phyloP scores from a whole-genome alignment of 2,797 vertebrate species.

The Phrynocephalus vlangalii region DNA sequence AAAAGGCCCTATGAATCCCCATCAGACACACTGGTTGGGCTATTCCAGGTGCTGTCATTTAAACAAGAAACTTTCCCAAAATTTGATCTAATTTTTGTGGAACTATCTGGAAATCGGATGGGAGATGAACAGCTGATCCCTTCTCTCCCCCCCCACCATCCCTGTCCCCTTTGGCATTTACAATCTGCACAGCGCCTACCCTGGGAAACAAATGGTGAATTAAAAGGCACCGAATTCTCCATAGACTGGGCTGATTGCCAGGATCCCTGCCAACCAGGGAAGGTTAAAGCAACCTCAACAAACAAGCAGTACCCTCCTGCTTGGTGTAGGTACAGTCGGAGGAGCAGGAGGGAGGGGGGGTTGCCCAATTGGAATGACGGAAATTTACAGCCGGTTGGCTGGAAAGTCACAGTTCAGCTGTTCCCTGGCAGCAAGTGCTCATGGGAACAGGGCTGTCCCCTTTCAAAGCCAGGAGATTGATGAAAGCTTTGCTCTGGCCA shows the following conservation, averaged over 20 bases:
- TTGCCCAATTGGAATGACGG: constrained; percentile 54
- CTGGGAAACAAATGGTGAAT: constrained; percentile 76
- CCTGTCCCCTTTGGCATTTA: background rate
- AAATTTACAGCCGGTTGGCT: constrained; percentile 76
- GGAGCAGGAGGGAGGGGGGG: constrained; percentile 8
- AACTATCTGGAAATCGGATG: background rate
- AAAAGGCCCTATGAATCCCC: too few relatives aligned
- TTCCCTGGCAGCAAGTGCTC: constrained; percentile 79
- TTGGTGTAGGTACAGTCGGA: constrained; percentile 61
- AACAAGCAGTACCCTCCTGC: constrained; percentile 47
- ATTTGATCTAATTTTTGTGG: background rate
- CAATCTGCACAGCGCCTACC: constrained; percentile 68
- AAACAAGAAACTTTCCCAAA: background rate
- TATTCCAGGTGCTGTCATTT: too few relatives aligned
- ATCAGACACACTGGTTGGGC: too few relatives aligned
- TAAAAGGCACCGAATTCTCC: constrained; percentile 69
- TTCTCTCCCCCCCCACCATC: too few relatives aligned
- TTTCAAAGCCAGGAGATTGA: constrained; percentile 80
- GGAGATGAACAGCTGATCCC: too few relatives aligned
- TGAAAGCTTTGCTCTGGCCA: constrained; percentile 79
- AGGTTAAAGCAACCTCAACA: constrained; percentile 48
- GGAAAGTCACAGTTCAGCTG: constrained; percentile 80
- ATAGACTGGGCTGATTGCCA: constrained; percentile 66
- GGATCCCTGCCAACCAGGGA: constrained; percentile 73
- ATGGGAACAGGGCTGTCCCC: constrained; percentile 75